Conservation (phyloP, 2,113 vertebrate genomes). For the Pipa parva region DNA sequence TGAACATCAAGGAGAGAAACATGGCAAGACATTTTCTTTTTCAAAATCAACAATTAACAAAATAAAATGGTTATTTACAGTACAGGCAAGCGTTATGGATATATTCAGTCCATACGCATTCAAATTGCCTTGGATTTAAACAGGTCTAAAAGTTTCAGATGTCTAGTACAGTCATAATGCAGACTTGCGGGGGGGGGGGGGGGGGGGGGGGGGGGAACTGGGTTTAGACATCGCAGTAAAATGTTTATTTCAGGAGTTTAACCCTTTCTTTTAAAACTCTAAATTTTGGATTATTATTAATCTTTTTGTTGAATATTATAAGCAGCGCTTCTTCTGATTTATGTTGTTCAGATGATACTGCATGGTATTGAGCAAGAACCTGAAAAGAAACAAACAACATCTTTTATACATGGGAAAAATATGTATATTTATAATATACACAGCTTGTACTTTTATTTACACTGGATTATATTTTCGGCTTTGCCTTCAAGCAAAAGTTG, state of each 20-base stretch:
- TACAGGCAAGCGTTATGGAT: background rate
- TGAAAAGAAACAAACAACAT: conserved; percentile 52
- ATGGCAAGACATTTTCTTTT: too few species aligned
- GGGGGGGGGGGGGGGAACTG: background rate
- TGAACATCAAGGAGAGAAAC: too few species aligned
- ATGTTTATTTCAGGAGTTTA: conserved; percentile 72
- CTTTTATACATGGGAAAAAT: too few species aligned
- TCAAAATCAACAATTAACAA: background rate
- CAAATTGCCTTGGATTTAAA: background rate
- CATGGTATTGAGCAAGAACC: conserved; percentile 84
- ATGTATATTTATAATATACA: too few species aligned
- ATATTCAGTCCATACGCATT: too few species aligned
- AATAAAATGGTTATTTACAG: background rate
- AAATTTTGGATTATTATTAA: conserved; percentile 84
- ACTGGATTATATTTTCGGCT: too few species aligned
- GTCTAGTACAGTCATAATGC: background rate
- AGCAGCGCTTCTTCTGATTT: conserved; percentile 76
- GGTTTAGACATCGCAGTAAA: background rate
- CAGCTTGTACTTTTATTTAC: too few species aligned
- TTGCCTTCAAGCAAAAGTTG: too few species aligned
- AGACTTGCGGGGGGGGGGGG: too few species aligned
- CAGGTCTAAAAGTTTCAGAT: background rate
- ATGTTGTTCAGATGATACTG: conserved; percentile 61
- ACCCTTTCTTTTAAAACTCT: conserved; percentile 84
- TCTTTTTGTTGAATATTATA: conserved; percentile 83